phyloP scores from a whole-genome alignment of 2,113 vertebrate species.

The Cephalopholis sonnerati region DNA sequence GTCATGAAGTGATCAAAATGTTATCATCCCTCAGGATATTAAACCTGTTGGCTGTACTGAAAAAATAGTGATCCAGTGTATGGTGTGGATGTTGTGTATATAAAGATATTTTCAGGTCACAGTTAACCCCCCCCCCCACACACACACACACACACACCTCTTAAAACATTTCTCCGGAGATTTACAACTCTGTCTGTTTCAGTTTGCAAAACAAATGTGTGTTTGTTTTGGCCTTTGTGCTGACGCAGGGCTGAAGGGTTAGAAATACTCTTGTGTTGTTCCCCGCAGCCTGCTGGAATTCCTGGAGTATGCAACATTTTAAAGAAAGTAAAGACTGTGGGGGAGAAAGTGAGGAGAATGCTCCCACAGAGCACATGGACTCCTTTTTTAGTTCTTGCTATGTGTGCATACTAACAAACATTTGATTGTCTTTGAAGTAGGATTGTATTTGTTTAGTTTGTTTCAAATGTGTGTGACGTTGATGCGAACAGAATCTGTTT shows the following conservation, averaged over 20 bases:
- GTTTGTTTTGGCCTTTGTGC: conserved; percentile 76
- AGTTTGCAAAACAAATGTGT: conserved; percentile 74
- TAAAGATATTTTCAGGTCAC: too few relatives aligned
- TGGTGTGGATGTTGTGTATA: conserved; percentile 22
- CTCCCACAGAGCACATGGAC: conserved; percentile 39
- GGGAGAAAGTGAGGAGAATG: not conserved
- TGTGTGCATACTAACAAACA: conserved; percentile 26
- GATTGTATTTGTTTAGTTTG: conserved; percentile 20
- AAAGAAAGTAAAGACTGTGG: conserved; percentile 30
- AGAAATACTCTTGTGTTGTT: conserved; percentile 50
- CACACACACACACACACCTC: too few relatives aligned
- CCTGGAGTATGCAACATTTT: conserved; percentile 52
- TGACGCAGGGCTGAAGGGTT: conserved; percentile 52
- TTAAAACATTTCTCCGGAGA: conserved; percentile 57
- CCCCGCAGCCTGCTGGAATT: conserved; percentile 64
- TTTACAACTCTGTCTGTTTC: conserved; percentile 56
- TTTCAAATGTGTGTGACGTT: conserved; percentile 16
- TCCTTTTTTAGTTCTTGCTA: conserved; percentile 29
- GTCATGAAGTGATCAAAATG: conserved; percentile 42
- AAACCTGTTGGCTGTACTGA: conserved; percentile 15
- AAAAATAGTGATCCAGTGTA: not conserved
- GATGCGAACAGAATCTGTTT: conserved; percentile 22
- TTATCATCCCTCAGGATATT: conserved; percentile 44
- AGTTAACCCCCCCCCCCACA: too few relatives aligned
- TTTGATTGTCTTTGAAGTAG: conserved; percentile 21